Evolutionary conservation across 2,888 invertebrate genomes (phyloP).

Genomic region (Nomada goodeniana): DNA sequence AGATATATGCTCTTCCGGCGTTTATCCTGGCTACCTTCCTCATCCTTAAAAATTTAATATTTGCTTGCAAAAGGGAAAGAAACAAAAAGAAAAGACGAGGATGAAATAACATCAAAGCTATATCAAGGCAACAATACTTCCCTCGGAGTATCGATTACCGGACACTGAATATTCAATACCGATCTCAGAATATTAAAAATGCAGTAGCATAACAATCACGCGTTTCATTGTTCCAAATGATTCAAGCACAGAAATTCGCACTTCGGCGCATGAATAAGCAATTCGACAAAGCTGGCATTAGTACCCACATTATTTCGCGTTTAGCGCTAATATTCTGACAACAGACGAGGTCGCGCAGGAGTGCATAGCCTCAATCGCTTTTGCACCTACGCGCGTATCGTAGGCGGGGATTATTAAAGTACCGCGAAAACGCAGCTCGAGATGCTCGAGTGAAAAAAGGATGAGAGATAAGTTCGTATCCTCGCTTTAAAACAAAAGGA

Average conservation of each 20-base stretch:
- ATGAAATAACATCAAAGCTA: no score
- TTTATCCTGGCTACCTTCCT: no score
- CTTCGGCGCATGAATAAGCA: not conserved
- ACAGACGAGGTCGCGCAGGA: conserved; percentile 51
- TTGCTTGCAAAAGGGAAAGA: no score
- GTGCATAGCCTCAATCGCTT: conserved; percentile 39
- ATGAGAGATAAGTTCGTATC: not conserved
- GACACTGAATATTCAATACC: not conserved
- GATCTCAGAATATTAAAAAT: not conserved
- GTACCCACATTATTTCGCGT: conserved; percentile 49
- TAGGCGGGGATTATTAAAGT: conserved; percentile 35
- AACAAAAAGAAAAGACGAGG: no score
- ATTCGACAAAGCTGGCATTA: not conserved
- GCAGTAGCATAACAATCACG: not conserved
- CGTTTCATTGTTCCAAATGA: not conserved
- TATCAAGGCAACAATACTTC: no score
- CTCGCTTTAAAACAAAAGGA: not conserved
- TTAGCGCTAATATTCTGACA: conserved; percentile 54
- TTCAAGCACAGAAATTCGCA: no score
- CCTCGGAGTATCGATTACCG: not conserved
- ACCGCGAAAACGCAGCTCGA: conserved; percentile 1
- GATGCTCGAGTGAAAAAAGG: not conserved
- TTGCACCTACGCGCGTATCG: conserved; percentile 58
- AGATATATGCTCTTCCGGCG: no score
- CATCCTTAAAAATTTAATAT: no score